Base-by-base conservation (phyloP, 2,888 invertebrate genomes). In the Machimus atricapillus region DNA sequence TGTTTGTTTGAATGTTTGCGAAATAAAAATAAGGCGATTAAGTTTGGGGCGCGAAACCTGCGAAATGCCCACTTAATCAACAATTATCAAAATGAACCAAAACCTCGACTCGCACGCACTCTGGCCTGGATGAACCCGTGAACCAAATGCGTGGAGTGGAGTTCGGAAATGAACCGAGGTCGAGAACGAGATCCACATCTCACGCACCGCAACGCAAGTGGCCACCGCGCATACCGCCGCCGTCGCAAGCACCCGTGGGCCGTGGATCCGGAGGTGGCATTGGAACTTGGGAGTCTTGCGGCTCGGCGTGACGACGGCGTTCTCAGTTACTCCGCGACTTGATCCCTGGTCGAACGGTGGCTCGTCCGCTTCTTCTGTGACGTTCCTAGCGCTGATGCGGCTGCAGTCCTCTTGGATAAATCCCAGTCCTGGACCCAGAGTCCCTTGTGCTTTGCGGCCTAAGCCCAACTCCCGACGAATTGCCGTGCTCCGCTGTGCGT, bases 271-370 rank as follows among this genome's bases (percentile, higher is more conserved):
- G 23, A 46, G 76, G 12, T 78, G 78, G 43, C 9, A 23, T 14
- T 27, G 43, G 58, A 8, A 43, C 14, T 27, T 78, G 23, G 79
- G 46, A 52, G 52, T 79, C 52, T 46, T 31, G 27, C 16, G 27
- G 52, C 27, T 56, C 82, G 66, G 56, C 43, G 58, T 12, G 16
- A 66, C 66, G 58, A 58, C 19, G 19, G 82, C 43, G 76, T 86
- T 34, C 52, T 77, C 86, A 86, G 86, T 86, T 79, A 79, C 78
- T 86, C 78, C 79, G 78, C 76, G 79, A 78, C 79, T 86, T 86
- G 46, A 77, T 37, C 16, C 86, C 58, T 78, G 31, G 78, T 78
- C 86, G 78, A 66, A 73, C 43, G 85, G 34, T 82, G 58, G 82
- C 9, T 66, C 16, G 52, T 7, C 66, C 19, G 23, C 34, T 23